Percentiles rank a stretch among this genome's conserved stretches.
phyloP scores from a whole-genome alignment of 2,888 invertebrate species.

The Morpho achilles region DNA sequence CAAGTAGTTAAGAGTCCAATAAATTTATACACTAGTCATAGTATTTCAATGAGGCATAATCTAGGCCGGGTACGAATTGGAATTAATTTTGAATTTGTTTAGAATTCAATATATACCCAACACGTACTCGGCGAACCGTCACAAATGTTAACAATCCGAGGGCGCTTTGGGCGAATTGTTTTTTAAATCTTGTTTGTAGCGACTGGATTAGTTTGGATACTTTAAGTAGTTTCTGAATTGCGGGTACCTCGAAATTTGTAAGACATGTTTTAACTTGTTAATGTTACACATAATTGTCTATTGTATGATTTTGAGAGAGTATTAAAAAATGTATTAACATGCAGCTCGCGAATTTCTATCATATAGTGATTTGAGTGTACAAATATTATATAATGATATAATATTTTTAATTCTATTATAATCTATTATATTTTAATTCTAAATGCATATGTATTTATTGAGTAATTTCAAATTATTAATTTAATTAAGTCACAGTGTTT shows the following conservation, averaged over 20 bases:
- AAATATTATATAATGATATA: too few relatives aligned
- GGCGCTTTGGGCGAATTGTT: slow-evolving; percentile 60
- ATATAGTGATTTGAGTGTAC: too few relatives aligned
- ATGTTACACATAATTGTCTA: too few relatives aligned
- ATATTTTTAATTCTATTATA: too few relatives aligned
- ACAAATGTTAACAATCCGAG: slow-evolving; percentile 30
- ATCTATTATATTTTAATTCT: too few relatives aligned
- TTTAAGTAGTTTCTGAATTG: slow-evolving; percentile 43
- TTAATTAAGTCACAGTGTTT: too few relatives aligned
- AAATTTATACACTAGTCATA: slow-evolving; percentile 37
- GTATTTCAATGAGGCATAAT: slow-evolving; percentile 24
- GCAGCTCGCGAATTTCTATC: too few relatives aligned
- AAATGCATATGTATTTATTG: too few relatives aligned
- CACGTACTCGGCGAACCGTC: slow-evolving; percentile 7
- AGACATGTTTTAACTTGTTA: not conserved
- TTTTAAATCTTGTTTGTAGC: slow-evolving; percentile 61
- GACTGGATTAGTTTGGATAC: slow-evolving; percentile 57
- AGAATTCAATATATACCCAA: not conserved
- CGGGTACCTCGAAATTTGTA: slow-evolving; percentile 31
- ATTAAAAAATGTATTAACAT: too few relatives aligned
- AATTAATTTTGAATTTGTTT: slow-evolving; percentile 1
- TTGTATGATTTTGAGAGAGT: too few relatives aligned
- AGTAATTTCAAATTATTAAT: too few relatives aligned
- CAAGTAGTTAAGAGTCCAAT: slow-evolving; percentile 26
- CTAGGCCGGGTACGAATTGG: slow-evolving; percentile 21